Evolutionary conservation across 2,113 vertebrate genomes (phyloP).

Genomic region (Pachycephala philippinensis): DNA sequence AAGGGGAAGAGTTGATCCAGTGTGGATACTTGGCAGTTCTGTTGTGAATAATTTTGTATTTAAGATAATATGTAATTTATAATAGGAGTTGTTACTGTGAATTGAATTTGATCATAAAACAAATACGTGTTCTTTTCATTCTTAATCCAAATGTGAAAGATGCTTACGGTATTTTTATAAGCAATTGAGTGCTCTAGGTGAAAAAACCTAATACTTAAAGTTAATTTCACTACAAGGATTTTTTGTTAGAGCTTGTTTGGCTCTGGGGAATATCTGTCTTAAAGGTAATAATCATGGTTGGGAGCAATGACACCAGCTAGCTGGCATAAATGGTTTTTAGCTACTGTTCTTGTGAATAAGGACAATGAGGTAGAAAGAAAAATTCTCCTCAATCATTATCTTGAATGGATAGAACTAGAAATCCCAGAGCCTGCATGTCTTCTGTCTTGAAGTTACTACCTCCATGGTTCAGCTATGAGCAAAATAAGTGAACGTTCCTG

Average conservation of each 20-base stretch:
- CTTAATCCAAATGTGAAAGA: not conserved
- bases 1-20: constrained; percentile 17
- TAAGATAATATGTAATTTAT: not conserved
- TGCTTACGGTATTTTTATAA: not conserved
- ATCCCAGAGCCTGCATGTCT: not conserved
- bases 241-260: not conserved
- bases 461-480: not conserved
- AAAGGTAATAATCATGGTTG: not conserved
- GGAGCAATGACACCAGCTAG: not conserved
- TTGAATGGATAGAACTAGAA: not conserved
- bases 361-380: not conserved
- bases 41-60: constrained; percentile 11
- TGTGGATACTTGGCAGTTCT: not conserved
- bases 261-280: not conserved
- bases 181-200: not conserved
- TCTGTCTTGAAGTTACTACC: not conserved
- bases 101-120: not conserved
- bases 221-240: not conserved
- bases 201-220: not conserved
- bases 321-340: not conserved
- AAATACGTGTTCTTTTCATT: not conserved
- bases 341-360: not conserved
- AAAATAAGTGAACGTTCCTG: not conserved
- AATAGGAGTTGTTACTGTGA: not conserved
- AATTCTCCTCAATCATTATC: not conserved